Conservation (phyloP, 2,888 invertebrate species). For the Psylliodes chrysocephalus region DNA sequence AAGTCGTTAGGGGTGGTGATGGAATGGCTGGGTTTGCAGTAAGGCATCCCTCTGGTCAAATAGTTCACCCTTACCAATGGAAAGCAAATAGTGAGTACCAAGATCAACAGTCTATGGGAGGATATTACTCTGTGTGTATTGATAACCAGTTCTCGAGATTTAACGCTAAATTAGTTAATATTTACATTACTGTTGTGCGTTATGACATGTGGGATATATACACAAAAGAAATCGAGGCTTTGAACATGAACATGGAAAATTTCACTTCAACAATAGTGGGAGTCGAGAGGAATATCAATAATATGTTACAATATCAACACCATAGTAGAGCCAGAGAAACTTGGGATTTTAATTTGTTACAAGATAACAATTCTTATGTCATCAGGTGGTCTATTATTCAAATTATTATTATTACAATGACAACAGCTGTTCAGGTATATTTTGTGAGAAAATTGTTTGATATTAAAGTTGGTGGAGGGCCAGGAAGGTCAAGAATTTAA, state of each 20-base stretch:
- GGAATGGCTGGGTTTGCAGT: conserved; percentile 94
- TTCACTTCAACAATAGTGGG: conserved; percentile 82
- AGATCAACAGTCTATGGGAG: conserved; percentile 81
- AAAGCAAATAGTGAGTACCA: conserved; percentile 89
- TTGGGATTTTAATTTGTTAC: conserved; percentile 82
- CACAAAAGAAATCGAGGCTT: conserved; percentile 86
- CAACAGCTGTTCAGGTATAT: conserved; percentile 84
- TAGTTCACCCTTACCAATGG: conserved; percentile 93
- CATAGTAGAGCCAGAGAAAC: conserved; percentile 83
- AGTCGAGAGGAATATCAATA: conserved; percentile 86
- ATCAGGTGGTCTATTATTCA: conserved; percentile 89
- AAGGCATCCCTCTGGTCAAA: conserved; percentile 83
- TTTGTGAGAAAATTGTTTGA: conserved; percentile 92
- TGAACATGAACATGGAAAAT: conserved; percentile 89
- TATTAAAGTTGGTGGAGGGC: conserved; percentile 72
- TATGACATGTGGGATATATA: conserved; percentile 95
- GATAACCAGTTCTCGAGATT: conserved; percentile 94
- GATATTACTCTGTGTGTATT: conserved; percentile 90
- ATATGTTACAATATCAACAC: conserved; percentile 86
- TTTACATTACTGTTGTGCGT: conserved; percentile 90
- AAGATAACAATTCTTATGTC: conserved; percentile 88
- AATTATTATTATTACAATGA: conserved; percentile 82
- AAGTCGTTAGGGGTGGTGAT: conserved; percentile 92
- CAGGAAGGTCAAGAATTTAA: conserved; percentile 69
- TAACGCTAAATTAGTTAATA: conserved; percentile 87